These are phyloP conservation scores for Glomeris maerens DNA, from an alignment of 1,140 invertebrate genomes.

Conservation along the genomic window DNA sequence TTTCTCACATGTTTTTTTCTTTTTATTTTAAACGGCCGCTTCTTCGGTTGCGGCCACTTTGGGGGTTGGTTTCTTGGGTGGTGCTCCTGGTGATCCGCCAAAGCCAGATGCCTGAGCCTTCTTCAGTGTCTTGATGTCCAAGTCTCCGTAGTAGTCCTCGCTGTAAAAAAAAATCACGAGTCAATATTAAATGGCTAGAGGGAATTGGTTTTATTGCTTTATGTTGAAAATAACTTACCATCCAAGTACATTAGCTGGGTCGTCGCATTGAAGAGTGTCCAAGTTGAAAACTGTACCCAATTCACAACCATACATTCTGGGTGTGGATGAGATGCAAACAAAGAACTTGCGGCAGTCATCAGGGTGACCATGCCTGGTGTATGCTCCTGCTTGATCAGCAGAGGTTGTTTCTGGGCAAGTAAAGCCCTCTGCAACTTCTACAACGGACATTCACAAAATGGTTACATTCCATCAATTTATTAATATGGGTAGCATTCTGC, in stretches of 20 bases:
- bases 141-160: conserved; percentile 89
- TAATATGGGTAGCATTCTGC: too few species aligned
- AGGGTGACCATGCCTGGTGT: conserved; percentile 85
- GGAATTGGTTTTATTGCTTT: conserved; percentile 1
- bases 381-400: conserved; percentile 50
- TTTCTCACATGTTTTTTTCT: too few species aligned
- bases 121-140: conserved; percentile 82
- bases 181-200: conserved; percentile 16
- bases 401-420: conserved; percentile 59
- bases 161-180: conserved; percentile 27
- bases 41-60: conserved; percentile 16
- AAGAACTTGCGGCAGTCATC: conserved; percentile 91
- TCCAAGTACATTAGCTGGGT: conserved; percentile 83
- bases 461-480: too few species aligned
- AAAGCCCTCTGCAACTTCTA: conserved; percentile 67
- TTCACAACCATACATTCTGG: conserved; percentile 85
- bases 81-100: conserved; percentile 24
- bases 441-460: neutral
- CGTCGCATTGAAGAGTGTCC: conserved; percentile 78
- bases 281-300: conserved; percentile 86
- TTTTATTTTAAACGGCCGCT: too few species aligned
- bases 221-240: conserved; percentile 58
- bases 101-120: conserved; percentile 64
- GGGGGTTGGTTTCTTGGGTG: conserved; percentile 10
- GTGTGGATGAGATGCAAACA: conserved; percentile 66